These are phyloP conservation scores for Lordiphosa mommai DNA, from an alignment of 1,140 invertebrate species.

Conservation along the genomic window DNA sequence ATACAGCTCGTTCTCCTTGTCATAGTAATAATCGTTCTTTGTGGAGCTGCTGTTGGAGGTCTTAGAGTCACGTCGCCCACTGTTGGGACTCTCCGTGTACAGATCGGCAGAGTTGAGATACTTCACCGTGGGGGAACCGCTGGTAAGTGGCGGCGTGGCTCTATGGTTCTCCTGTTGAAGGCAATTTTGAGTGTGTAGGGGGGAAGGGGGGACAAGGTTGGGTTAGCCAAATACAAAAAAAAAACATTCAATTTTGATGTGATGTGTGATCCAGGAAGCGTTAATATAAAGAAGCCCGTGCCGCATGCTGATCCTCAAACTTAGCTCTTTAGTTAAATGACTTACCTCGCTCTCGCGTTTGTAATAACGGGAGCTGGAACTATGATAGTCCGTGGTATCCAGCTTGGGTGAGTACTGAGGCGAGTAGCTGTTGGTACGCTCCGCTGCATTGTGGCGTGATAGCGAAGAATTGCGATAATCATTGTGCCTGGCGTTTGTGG, in stretches of 20 bases:
- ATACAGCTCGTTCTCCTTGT: slow-evolving; percentile 78
- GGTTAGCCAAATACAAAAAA: slow-evolving; percentile 64
- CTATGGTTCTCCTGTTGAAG: slow-evolving; percentile 67
- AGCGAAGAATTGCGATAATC: slow-evolving; percentile 69
- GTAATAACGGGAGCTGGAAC: slow-evolving; percentile 72
- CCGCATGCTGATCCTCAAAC: slow-evolving; percentile 21
- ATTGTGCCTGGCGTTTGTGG: slow-evolving; percentile 66
- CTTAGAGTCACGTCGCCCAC: slow-evolving; percentile 65
- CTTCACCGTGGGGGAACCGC: slow-evolving; percentile 58
- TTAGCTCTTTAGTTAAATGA: not conserved
- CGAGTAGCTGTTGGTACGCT: slow-evolving; percentile 73
- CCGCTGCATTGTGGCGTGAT: slow-evolving; percentile 51
- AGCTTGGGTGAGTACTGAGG: slow-evolving; percentile 72
- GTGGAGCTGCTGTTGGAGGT: slow-evolving; percentile 63
- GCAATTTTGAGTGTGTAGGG: slow-evolving; percentile 58
- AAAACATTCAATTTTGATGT: slow-evolving; percentile 65
- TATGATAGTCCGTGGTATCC: slow-evolving; percentile 71
- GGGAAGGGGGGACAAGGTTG: slow-evolving; percentile 19
- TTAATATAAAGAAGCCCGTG: slow-evolving; percentile 32
- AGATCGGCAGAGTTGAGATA: slow-evolving; percentile 69
- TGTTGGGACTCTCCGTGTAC: slow-evolving; percentile 53
- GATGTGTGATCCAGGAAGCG: slow-evolving; percentile 25
- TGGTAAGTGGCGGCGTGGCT: slow-evolving; percentile 24
- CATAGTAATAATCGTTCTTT: slow-evolving; percentile 79
- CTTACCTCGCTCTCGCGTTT: slow-evolving; percentile 78